A percentile compares a stretch with the other conserved stretches of the same genome.
Conservation (phyloP, 2,888 invertebrate species). For the Gerosis bhagava region DNA sequence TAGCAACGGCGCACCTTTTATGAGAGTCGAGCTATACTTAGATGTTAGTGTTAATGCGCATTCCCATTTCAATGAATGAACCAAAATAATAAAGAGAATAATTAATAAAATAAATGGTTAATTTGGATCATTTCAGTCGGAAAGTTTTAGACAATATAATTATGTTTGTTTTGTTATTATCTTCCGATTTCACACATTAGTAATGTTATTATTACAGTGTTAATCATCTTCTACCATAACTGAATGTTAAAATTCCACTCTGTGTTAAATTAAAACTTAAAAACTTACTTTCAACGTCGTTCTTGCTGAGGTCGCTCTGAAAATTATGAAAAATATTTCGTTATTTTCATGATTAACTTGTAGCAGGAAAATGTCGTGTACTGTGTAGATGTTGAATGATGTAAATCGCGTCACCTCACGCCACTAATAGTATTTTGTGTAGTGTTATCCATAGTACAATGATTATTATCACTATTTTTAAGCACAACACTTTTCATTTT, state of each 20-base stretch:
- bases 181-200: too few species aligned
- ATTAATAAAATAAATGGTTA: too few species aligned
- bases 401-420: constrained; percentile 52
- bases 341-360: constrained; percentile 61
- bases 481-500: constrained; percentile 62
- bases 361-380: constrained; percentile 44
- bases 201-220: too few species aligned
- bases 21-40: constrained; percentile 74
- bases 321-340: constrained; percentile 79
- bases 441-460: constrained; percentile 45
- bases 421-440: constrained; percentile 49
- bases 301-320: constrained; percentile 93
- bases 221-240: too few species aligned
- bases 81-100: too few species aligned
- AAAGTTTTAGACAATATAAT: neutral
- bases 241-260: too few species aligned
- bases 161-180: neutral
- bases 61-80: neutral
- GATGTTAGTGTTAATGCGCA: constrained; percentile 42
- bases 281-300: constrained; percentile 94
- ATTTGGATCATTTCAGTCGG: too few species aligned
- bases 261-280: too few species aligned
- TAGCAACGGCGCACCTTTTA: constrained; percentile 75
- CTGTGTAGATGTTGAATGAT: constrained; percentile 41
- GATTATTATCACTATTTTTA: constrained; percentile 50